Percentiles rank a stretch among this genome's conserved stretches.
Evolutionary conservation across 2,888 invertebrate genomes (phyloP).

Genomic region (Electrophaes corylata): DNA sequence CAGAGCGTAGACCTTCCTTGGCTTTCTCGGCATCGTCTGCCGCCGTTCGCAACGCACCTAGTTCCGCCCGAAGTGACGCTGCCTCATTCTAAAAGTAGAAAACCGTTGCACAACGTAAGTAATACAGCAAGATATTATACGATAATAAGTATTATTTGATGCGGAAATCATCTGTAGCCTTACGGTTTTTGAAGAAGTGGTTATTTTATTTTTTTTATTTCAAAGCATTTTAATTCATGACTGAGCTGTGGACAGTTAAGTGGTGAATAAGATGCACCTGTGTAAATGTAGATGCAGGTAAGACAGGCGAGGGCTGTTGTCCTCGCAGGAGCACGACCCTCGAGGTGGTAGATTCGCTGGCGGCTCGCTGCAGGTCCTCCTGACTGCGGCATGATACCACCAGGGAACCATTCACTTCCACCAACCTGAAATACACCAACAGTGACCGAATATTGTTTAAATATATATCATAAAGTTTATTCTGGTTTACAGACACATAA

Average conservation of each 20-base stretch:
- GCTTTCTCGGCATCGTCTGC: conserved; percentile 86
- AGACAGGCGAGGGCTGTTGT: conserved; percentile 58
- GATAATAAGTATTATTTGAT: too few species aligned
- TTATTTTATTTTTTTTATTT: too few species aligned
- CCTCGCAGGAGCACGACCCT: conserved; percentile 86
- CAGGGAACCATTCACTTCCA: conserved; percentile 92
- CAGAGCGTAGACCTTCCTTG: conserved; percentile 87
- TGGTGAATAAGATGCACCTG: conserved; percentile 51
- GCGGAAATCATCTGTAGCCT: too few species aligned
- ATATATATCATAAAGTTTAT: background rate
- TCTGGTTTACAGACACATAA: too few species aligned
- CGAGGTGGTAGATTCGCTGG: conserved; percentile 86
- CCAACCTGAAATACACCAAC: conserved; percentile 79
- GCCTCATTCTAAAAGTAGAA: conserved; percentile 72
- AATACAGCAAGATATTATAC: too few species aligned
- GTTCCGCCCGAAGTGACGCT: conserved; percentile 81
- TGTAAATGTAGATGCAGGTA: conserved; percentile 56
- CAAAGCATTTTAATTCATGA: too few species aligned
- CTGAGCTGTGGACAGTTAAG: too few species aligned
- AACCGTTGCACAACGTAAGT: background rate
- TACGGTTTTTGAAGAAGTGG: too few species aligned
- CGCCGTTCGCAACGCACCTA: conserved; percentile 83
- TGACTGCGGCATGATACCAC: conserved; percentile 87
- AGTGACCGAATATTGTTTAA: background rate
- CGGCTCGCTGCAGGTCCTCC: conserved; percentile 88